Conservation (phyloP, 1,140 invertebrate genomes). For the Polypedilum vanderplanki region DNA sequence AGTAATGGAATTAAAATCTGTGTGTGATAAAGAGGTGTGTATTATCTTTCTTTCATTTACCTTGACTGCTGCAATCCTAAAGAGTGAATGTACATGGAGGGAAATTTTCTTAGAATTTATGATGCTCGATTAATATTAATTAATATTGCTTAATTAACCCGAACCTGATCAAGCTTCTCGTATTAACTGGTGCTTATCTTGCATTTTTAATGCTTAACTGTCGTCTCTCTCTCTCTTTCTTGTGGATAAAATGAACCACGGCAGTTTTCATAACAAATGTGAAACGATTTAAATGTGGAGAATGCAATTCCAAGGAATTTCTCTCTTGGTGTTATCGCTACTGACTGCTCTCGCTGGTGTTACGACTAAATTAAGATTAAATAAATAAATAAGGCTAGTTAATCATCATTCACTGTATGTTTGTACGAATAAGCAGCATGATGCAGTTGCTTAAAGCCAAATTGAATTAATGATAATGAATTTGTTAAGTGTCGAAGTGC, state of each 20-base stretch:
- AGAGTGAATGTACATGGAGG: neutral
- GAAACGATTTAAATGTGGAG: neutral
- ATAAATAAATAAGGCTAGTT: conserved; percentile 26
- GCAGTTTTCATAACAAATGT: neutral
- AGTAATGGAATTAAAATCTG: no score
- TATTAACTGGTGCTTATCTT: neutral
- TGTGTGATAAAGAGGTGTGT: no score
- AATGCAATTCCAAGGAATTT: neutral
- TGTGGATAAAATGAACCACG: neutral
- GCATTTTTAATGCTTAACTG: neutral
- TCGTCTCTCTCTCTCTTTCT: neutral
- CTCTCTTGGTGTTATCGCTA: neutral
- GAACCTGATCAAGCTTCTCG: conserved; percentile 21
- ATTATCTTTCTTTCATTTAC: no score
- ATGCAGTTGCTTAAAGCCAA: neutral
- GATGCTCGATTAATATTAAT: conserved; percentile 4
- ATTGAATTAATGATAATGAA: conserved; percentile 29
- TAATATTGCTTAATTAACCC: conserved; percentile 27
- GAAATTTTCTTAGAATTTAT: neutral
- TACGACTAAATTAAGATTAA: conserved; percentile 27
- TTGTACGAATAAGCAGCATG: neutral
- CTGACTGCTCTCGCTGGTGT: neutral
- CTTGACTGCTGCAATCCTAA: no score
- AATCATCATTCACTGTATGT: neutral
- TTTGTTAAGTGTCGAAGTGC: neutral